Conservation (phyloP, 2,797 vertebrate species). For the Labroides dimidiatus region DNA sequence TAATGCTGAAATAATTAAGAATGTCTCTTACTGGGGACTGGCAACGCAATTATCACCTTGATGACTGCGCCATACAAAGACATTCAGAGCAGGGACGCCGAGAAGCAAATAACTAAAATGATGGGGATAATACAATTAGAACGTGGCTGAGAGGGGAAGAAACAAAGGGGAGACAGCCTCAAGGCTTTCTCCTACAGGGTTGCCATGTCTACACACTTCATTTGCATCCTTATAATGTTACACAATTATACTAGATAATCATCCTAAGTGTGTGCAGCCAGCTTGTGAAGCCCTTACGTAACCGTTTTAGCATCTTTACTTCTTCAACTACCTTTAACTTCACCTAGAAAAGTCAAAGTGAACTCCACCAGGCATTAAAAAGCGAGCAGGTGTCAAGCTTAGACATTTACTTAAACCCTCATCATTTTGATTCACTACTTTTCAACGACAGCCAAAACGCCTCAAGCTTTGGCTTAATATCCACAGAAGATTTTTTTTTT, state of each 20-base stretch:
- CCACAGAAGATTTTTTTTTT: conserved; percentile 43
- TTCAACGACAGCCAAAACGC: conserved; percentile 33
- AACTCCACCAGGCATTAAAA: conserved; percentile 26
- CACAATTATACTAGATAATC: conserved; percentile 65
- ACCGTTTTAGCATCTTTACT: conserved; percentile 28
- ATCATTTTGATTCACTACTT: conserved; percentile 34
- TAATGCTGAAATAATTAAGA: conserved; percentile 83
- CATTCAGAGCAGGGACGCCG: conserved; percentile 68
- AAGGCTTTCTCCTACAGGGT: conserved; percentile 71
- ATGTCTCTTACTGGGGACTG: conserved; percentile 79
- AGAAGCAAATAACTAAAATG: conserved; percentile 76
- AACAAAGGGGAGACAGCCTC: conserved; percentile 74
- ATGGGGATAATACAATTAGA: conserved; percentile 75
- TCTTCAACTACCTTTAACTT: neutral
- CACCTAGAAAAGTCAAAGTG: conserved; percentile 21
- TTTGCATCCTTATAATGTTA: conserved; percentile 75
- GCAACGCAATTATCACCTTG: conserved; percentile 83
- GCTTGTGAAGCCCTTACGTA: conserved; percentile 46
- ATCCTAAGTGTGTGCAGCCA: conserved; percentile 45
- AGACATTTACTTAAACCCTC: conserved; percentile 45
- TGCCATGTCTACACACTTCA: conserved; percentile 77
- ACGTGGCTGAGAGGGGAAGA: conserved; percentile 71
- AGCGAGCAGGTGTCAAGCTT: conserved; percentile 44
- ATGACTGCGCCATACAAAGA: conserved; percentile 77
- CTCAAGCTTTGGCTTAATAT: conserved; percentile 41